Conservation (phyloP, 2,888 invertebrate genomes). For the Drosophila phalerata region DNA sequence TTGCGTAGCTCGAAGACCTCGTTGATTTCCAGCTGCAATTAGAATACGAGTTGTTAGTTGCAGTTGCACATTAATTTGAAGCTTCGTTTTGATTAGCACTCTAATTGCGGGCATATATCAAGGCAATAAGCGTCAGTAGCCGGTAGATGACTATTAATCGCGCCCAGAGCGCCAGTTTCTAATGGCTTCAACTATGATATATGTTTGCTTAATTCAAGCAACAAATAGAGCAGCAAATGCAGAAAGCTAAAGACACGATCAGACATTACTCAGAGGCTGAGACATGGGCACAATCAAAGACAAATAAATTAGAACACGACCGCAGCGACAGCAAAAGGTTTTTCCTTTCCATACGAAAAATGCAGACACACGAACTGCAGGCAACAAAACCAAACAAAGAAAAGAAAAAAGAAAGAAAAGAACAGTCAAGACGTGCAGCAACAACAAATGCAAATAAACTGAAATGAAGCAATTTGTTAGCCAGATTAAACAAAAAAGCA, state of each 20-base stretch:
- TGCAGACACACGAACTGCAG: conserved; percentile 59
- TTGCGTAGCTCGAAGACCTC: conserved; percentile 85
- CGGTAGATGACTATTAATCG: conserved; percentile 47
- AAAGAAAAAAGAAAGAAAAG: conserved; percentile 5
- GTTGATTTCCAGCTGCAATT: conserved; percentile 85
- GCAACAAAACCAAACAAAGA: conserved; percentile 2
- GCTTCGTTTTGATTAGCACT: conserved; percentile 68
- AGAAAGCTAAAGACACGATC: conserved; percentile 55
- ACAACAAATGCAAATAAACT: conserved; percentile 78
- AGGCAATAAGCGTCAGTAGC: conserved; percentile 49
- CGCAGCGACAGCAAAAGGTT: conserved; percentile 61
- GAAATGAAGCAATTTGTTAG: conserved; percentile 81
- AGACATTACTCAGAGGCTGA: conserved; percentile 48
- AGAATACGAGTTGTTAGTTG: conserved; percentile 57
- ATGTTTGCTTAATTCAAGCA: conserved; percentile 70
- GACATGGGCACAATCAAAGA: conserved; percentile 78
- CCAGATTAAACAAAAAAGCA: conserved; percentile 68
- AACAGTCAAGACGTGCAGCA: conserved; percentile 52
- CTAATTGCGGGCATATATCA: conserved; percentile 77
- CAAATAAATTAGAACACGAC: conserved; percentile 82
- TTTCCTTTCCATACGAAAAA: conserved; percentile 31
- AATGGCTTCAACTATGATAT: conserved; percentile 70
- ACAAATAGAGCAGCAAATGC: conserved; percentile 18
- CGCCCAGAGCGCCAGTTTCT: conserved; percentile 60
- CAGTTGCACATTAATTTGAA: conserved; percentile 55